Evolutionary conservation across 2,113 vertebrate species (phyloP).

Genomic region (Sander vitreus): DNA sequence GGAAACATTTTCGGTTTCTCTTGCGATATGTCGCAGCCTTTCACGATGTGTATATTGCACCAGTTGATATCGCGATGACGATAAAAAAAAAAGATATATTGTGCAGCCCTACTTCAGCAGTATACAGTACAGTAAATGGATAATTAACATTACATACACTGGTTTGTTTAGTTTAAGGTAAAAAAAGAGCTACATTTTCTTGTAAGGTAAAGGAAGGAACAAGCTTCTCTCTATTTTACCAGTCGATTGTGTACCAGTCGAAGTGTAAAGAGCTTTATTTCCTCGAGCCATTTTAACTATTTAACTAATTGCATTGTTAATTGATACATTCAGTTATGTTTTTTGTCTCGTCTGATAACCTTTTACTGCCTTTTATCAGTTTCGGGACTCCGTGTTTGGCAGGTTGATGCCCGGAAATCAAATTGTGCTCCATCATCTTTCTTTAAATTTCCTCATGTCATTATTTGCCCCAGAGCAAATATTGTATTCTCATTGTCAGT

Average conservation of each 20-base stretch:
- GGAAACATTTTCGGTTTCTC: too few relatives aligned
- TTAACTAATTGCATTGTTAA: background rate
- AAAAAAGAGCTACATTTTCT: too few relatives aligned
- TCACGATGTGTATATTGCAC: too few relatives aligned
- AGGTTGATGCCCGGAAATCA: background rate
- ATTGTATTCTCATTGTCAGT: background rate
- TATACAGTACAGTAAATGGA: background rate
- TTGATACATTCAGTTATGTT: background rate
- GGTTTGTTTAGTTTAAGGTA: too few relatives aligned
- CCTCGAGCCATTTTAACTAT: background rate
- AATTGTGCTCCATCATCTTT: background rate
- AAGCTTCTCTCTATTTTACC: background rate
- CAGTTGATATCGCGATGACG: too few relatives aligned
- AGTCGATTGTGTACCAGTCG: too few relatives aligned
- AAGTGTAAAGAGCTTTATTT: background rate
- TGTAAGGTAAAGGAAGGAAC: background rate
- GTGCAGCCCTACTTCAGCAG: background rate
- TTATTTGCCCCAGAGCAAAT: background rate
- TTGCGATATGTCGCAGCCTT: too few relatives aligned
- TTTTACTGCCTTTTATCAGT: background rate
- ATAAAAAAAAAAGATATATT: too few relatives aligned
- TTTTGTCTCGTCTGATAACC: background rate
- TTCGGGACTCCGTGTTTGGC: background rate
- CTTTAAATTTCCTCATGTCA: slow-evolving; percentile 8
- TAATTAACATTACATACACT: background rate